Percentiles rank a stretch among this genome's conserved stretches.
Conservation (phyloP, 1,140 invertebrate genomes). For the Magallana gigas region DNA sequence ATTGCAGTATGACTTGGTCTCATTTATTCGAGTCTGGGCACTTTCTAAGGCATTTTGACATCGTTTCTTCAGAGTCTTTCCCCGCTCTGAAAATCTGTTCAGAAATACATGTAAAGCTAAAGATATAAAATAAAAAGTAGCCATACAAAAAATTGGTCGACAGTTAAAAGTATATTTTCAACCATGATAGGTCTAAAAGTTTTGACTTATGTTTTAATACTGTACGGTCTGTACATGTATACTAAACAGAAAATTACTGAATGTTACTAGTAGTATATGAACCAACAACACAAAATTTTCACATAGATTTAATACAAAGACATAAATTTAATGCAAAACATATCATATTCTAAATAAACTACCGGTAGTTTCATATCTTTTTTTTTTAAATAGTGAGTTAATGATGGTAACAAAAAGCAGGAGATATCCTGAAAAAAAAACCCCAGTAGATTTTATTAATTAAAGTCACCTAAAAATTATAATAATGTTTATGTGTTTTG, state of each 20-base stretch:
- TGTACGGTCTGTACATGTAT: too few species aligned
- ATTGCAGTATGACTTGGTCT: constrained; percentile 55
- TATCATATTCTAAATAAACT: too few species aligned
- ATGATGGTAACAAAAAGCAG: background rate
- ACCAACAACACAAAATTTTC: background rate
- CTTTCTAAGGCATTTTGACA: constrained; percentile 47
- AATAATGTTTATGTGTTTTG: too few species aligned
- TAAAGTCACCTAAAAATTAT: too few species aligned
- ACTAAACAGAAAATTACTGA: background rate
- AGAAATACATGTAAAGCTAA: background rate
- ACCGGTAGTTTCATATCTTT: too few species aligned
- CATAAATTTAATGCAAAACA: background rate
- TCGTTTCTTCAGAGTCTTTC: constrained; percentile 45
- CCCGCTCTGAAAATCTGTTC: background rate
- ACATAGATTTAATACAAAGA: background rate
- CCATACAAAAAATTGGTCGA: too few species aligned
- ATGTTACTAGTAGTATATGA: background rate
- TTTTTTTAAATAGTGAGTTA: background rate
- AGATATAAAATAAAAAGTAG: too few species aligned
- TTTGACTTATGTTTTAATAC: too few species aligned
- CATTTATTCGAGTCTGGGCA: constrained; percentile 47
- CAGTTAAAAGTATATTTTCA: too few species aligned
- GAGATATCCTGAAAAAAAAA: too few species aligned
- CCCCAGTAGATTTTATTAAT: too few species aligned
- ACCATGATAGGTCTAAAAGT: too few species aligned